Evolutionary conservation across 2,113 vertebrate genomes (phyloP).

Genomic region (Columba janthina): DNA sequence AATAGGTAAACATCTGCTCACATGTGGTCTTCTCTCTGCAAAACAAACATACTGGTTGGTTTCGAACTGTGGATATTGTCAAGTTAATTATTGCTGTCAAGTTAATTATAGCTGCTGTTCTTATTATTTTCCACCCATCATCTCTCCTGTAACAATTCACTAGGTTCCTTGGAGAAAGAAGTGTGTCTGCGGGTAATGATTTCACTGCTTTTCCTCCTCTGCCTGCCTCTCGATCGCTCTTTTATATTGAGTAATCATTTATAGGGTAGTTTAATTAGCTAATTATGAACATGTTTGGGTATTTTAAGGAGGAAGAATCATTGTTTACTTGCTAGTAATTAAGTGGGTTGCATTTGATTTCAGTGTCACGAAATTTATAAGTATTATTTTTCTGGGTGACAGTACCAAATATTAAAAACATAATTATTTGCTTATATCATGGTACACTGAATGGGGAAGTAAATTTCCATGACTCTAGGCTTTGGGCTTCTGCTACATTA

Average conservation of each 20-base stretch:
- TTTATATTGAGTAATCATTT: conserved; percentile 59
- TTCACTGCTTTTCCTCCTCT: conserved; percentile 10
- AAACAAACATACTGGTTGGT: not conserved
- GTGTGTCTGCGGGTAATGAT: not conserved
- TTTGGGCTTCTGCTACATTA: not conserved
- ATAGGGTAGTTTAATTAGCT: conserved; percentile 64
- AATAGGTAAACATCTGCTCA: not conserved
- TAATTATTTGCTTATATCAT: conserved; percentile 57
- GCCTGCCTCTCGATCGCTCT: not conserved
- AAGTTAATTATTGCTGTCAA: conserved; percentile 3
- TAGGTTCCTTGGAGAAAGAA: not conserved
- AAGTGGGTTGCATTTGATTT: conserved; percentile 59
- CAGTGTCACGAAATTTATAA: conserved; percentile 30
- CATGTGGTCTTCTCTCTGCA: not conserved
- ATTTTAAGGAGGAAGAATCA: conserved; percentile 51
- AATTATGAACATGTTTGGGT: conserved; percentile 47
- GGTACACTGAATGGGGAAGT: not conserved
- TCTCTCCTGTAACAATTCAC: not conserved
- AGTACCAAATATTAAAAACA: conserved; percentile 48
- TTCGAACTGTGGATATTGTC: not conserved
- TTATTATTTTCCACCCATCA: conserved; percentile 18
- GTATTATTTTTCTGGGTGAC: conserved; percentile 32
- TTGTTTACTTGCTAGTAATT: conserved; percentile 61
- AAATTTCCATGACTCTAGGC: not conserved
- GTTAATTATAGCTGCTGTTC: conserved; percentile 30